Base-by-base conservation (phyloP, 2,797 vertebrate genomes). In the Enteromius afrohamiltoni region DNA sequence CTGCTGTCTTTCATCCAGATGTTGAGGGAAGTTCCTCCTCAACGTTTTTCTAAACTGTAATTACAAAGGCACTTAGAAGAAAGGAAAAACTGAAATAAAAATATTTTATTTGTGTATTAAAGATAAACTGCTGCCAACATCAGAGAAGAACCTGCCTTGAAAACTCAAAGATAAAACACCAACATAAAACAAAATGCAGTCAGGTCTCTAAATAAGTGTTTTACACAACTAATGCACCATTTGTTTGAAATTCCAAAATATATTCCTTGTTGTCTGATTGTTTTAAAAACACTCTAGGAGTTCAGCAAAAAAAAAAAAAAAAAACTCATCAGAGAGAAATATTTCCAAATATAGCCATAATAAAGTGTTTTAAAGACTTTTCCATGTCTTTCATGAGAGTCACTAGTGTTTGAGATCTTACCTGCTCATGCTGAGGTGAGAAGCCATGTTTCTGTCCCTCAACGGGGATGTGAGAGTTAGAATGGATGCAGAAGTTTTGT, bases 391-490 rank as follows among this genome's bases (percentile, higher is more conserved):
- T 17, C 21, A 34, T 8, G 10, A 42, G 23, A n/a, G 51, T 45
- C 67, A 58, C 34, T 26, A 14, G 34, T 29, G 34, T 55, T 42
- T 53, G n/a, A 80, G 65, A 58, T 64, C 89, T 92, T 94, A 95
- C 95, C 94, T 94, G 67, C 73, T 89, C 62, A 89, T 87, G 87
- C 80, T 82, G 85, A 67, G 67, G 86, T 86, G 74, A 83, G 85
- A 91, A 83, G 62, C 34, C 81, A 95, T 95, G 87, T 90, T 94
- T 88, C 74, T 85, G 70, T 88, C 83, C 71, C 74, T 79, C 77
- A 67, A 3, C 11, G 16, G 26, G 60, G 40, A 77, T 78, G 26
- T 71, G 62, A 58, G 78, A 75, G 19, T 47, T 64, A 79, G 62
- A 71, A 51, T 29, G 29, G 83, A 70, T 79, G 81, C 19, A 64